Evolutionary conservation across 92 coral and sea anemone species (phyloP).

Genomic region (Epizoanthus stellaris): DNA sequence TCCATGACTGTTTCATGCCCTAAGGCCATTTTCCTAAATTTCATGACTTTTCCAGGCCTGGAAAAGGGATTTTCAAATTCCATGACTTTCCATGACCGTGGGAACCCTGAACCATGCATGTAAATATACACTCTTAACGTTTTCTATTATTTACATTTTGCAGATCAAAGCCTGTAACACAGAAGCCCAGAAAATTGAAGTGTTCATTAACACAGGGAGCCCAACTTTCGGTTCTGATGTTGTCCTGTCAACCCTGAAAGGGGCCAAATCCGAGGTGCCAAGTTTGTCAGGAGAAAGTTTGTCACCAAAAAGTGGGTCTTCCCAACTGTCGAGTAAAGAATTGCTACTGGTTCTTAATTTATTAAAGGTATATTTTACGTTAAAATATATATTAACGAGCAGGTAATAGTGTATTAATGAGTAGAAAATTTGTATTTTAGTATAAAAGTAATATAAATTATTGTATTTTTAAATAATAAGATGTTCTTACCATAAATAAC

Average conservation of each 20-base stretch:
- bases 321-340: constrained; percentile 41
- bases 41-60: too few species aligned
- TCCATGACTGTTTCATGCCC: too few species aligned
- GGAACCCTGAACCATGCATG: not conserved
- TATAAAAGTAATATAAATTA: constrained; percentile 43
- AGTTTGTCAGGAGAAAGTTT: constrained; percentile 31
- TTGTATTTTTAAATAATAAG: constrained; percentile 49
- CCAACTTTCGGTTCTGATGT: constrained; percentile 91
- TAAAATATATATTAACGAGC: constrained; percentile 57
- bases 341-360: constrained; percentile 32
- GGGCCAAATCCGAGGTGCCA: constrained; percentile 79
- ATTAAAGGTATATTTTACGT: constrained; percentile 40
- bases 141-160: constrained; percentile 7
- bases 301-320: not conserved
- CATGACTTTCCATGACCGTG: too few species aligned
- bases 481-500: constrained; percentile 21
- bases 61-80: too few species aligned
- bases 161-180: constrained; percentile 91
- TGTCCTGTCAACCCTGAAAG: constrained; percentile 84
- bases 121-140: not conserved
- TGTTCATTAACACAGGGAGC: constrained; percentile 85
- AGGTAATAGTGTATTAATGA: constrained; percentile 6
- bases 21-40: too few species aligned
- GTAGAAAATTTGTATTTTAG: constrained; percentile 37
- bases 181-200: constrained; percentile 95